These are phyloP conservation scores for Chiloscyllium plagiosum DNA, from an alignment of 2,113 vertebrate genomes.

Conservation along the genomic window DNA sequence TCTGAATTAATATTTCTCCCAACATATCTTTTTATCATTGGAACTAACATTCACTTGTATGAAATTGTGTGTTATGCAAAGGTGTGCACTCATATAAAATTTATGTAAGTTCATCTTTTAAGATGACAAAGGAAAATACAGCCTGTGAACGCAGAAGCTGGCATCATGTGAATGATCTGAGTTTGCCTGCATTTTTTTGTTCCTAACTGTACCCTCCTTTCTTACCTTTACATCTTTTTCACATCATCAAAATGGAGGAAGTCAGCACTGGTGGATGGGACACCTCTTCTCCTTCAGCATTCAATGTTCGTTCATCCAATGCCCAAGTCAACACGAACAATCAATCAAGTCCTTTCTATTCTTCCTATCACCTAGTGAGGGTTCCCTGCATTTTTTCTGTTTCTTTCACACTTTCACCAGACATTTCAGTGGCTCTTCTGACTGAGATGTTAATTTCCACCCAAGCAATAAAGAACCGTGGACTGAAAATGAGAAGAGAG, in stretches of 20 bases:
- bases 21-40: background rate
- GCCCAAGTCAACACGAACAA: background rate
- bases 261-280: background rate
- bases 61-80: background rate
- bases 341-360: background rate
- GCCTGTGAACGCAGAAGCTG: background rate
- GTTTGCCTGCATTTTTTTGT: background rate
- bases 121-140: background rate
- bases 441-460: background rate
- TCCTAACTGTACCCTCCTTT: background rate
- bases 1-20: background rate
- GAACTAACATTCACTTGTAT: background rate
- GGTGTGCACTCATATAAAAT: background rate
- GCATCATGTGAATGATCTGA: background rate
- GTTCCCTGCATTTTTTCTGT: background rate
- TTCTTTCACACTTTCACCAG: background rate
- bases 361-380: background rate
- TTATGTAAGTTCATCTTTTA: background rate
- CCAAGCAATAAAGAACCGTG: background rate
- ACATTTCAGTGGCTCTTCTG: background rate
- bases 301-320: background rate
- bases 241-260: background rate
- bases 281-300: background rate
- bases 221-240: background rate
- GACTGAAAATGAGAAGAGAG: background rate